Evolutionary conservation across 2,797 vertebrate species (phyloP), one percentile per base, ranked within the genome.

Genomic region (Enteromius fasciolatus): DNA sequence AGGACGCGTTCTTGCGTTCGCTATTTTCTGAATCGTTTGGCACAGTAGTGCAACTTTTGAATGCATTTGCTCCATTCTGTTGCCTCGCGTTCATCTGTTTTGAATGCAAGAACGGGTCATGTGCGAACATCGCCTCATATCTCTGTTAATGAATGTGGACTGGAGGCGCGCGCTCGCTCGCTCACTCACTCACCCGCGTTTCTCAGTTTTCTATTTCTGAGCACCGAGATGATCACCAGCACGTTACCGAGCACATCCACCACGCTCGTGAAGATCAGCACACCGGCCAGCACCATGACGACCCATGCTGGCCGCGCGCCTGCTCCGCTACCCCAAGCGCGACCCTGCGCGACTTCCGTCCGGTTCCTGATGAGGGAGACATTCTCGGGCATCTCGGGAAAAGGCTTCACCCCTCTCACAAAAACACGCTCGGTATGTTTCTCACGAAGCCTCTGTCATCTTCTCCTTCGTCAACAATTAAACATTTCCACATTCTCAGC

Each of bases 201-300:
- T 74, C 94, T 90, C 69, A 96, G 95, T 90, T 95, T 96, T 75
- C 94, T 92, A 89, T 96, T 97, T 88, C 90, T 93, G 57, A 95
- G 90, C 84, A 96, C 96, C 0, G 95, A 95, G 61, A 94, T 57
- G 83, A 97, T 93, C 66, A 97, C 95, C 84, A 97, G 91, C 39
- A 95, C 87, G 90, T 95, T 97, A 33, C 95, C 96, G 87, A 96
- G 72, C 50, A 97, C 88, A 59, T 97, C 96, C 88, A 96, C 93
- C 15, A 94, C 93, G 0, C 95, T 96, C 84, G 95, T 96, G 89
- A 96, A 92, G 86, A 96, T 93, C 89, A 96, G 93, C 83, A 95
- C 94, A 46, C 93, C 85, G 87, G 95, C 94, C 84, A 96, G 95
- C 83, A 87, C 90, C 63, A 94, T 88, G 18, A 93, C 90, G 54